Evolutionary conservation across 2,113 vertebrate species (phyloP), one percentile per base, ranked within the genome.

Genomic region (Oxyruncus cristatus): DNA sequence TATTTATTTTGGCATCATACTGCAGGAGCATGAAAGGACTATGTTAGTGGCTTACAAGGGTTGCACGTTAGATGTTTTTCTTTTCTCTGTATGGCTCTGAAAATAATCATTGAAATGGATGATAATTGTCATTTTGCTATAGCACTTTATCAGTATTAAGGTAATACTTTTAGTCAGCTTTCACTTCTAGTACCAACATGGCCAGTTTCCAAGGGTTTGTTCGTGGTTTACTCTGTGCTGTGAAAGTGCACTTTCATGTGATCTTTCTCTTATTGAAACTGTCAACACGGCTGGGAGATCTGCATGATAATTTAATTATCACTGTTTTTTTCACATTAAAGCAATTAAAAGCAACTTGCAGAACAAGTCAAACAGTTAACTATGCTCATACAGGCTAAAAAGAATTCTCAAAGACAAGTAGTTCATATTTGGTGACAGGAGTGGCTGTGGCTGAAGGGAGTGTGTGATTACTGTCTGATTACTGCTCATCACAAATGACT

Each of bases 281-380:
- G 86, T 74, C 83, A 92, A 65, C 73, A 52, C 0, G 0, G 18
- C 27, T 78, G 76, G 39, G 30, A 91, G 86, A 75, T 96, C 85
- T 95, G 59, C 83, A 35, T 79, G 89, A 96, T 96, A 92, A 95
- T 97, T 97, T 94, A 85, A 95, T 97, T 95, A 90, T 96, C 88
- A 62, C 88, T 30, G 44, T 12, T 87, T 96, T 91, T 96, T 95
- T 95, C 95, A 53, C 79, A 49, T 89, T 95, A 85, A 94, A 76
- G 92, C 91, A 94, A 96, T 96, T 97, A 94, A 92, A 96, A 70
- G 53, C 73, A 95, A 93, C 83, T 90, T 76, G 89, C 59, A 76
- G 77, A 92, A 93, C 79, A 96, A 96, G 92, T 97, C 59, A 85
- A 96, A 97, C 91, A 71, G 85, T 91, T 91, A 87, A 92, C 82